These are phyloP conservation scores for Anthopleura xanthogrammica DNA, from an alignment of 92 coral and sea anemone species.

Conservation along the genomic window DNA sequence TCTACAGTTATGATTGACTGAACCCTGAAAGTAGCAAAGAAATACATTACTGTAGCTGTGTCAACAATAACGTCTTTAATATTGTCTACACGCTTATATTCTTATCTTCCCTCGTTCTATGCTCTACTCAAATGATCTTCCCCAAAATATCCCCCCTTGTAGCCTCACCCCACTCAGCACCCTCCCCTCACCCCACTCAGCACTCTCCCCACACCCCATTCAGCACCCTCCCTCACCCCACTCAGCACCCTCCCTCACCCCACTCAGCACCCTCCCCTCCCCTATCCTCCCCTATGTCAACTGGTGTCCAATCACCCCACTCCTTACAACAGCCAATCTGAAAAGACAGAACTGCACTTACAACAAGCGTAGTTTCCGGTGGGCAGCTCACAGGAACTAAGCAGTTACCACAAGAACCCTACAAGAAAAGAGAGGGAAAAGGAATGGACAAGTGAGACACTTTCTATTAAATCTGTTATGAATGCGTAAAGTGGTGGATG, in stretches of 20 bases:
- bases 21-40: constrained; percentile 40
- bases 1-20: constrained; percentile 59
- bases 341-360: constrained; percentile 33
- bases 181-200: background rate
- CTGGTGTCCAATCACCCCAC: background rate
- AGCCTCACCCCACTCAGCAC: background rate
- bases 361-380: constrained; percentile 55
- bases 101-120: background rate
- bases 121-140: background rate
- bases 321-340: background rate
- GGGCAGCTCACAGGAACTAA: constrained; percentile 66
- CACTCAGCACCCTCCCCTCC: background rate
- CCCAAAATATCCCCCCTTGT: background rate
- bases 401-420: constrained; percentile 83
- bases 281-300: background rate
- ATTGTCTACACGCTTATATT: background rate
- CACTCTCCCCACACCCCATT: background rate
- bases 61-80: background rate
- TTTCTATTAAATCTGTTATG: no score
- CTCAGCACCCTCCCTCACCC: background rate
- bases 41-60: background rate
- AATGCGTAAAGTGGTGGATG: background rate
- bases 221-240: background rate
- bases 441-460: no score
- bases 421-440: background rate